Conservation (phyloP, 2,113 vertebrate species). For the Paradoxurus hermaphroditus region DNA sequence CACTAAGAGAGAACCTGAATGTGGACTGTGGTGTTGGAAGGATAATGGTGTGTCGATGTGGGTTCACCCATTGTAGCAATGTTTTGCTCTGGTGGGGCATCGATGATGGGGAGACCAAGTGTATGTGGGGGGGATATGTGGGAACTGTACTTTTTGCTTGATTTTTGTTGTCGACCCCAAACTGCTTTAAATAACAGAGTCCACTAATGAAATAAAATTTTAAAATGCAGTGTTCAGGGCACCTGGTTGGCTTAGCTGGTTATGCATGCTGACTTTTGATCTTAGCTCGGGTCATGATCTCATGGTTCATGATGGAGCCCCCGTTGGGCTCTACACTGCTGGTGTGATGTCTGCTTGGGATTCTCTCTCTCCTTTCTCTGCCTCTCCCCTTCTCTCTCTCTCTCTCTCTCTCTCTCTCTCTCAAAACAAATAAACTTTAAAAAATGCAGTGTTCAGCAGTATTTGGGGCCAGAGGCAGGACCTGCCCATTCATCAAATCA, state of each 20-base stretch:
- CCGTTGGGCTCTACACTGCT: too few relatives aligned
- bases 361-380: too few relatives aligned
- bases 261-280: too few relatives aligned
- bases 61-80: neutral
- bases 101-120: neutral
- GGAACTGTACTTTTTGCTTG: neutral
- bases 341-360: too few relatives aligned
- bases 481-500: neutral
- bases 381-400: too few relatives aligned
- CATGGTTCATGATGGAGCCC: too few relatives aligned
- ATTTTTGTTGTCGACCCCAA: neutral
- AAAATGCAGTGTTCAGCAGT: neutral
- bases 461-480: neutral
- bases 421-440: too few relatives aligned
- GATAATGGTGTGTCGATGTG: neutral
- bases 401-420: too few relatives aligned
- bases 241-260: too few relatives aligned
- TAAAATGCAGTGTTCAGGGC: neutral
- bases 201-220: neutral
- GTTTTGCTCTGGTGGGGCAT: neutral
- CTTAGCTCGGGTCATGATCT: too few relatives aligned
- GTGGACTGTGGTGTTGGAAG: neutral
- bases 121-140: neutral
- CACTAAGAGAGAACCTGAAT: neutral
- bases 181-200: neutral